These are phyloP conservation scores for Endotricha flammealis DNA, from an alignment of 2,888 invertebrate genomes.

Conservation along the genomic window DNA sequence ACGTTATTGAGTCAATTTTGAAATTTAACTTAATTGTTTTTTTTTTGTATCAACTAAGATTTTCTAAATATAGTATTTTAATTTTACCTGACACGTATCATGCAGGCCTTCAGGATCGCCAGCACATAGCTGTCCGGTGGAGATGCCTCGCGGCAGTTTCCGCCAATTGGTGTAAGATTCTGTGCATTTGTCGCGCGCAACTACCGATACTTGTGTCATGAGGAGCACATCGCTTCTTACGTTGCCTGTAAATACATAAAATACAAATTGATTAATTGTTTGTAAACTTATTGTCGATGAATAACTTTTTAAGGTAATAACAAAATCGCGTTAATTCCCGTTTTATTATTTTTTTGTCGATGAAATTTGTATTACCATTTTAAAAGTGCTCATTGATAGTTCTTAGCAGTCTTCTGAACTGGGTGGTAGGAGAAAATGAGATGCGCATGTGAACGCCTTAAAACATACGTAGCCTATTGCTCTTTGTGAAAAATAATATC, in stretches of 20 bases:
- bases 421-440: too few relatives aligned
- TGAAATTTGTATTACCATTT: too few relatives aligned
- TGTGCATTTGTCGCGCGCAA: constrained; percentile 35
- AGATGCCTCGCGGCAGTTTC: constrained; percentile 52
- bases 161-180: constrained; percentile 48
- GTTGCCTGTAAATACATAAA: constrained; percentile 34
- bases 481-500: too few relatives aligned
- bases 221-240: constrained; percentile 43
- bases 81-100: constrained; percentile 57
- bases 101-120: constrained; percentile 50
- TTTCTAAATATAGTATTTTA: neutral
- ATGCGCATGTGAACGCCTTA: too few relatives aligned
- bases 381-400: too few relatives aligned
- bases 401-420: too few relatives aligned
- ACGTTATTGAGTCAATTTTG: too few relatives aligned
- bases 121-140: constrained; percentile 56
- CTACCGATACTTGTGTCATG: constrained; percentile 54
- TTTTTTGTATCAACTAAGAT: too few relatives aligned
- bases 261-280: neutral
- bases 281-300: neutral
- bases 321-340: neutral
- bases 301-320: neutral
- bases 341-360: too few relatives aligned
- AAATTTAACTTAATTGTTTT: too few relatives aligned
- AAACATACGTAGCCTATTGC: too few relatives aligned